Percentiles rank a stretch among this genome's conserved stretches.
Evolutionary conservation across 2,888 invertebrate species (phyloP).

Genomic region (Drosophila peninsularis): DNA sequence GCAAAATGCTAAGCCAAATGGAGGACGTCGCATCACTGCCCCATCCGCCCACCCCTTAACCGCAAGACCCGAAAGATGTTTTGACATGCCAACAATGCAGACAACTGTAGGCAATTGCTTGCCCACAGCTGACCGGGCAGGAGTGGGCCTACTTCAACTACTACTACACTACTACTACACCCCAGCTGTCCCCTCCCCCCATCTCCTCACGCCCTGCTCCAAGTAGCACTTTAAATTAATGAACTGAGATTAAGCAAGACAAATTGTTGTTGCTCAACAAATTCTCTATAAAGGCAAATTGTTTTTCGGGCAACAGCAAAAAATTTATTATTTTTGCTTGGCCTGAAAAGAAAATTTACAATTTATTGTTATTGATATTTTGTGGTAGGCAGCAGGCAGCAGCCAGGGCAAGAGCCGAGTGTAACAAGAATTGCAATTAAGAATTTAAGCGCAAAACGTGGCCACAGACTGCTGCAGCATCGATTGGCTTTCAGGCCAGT

Average conservation of each 20-base stretch:
- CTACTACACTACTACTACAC: too few relatives aligned
- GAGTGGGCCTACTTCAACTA: neutral
- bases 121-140: slow-evolving; percentile 20
- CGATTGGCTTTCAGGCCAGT: slow-evolving; percentile 29
- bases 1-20: slow-evolving; percentile 72
- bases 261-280: slow-evolving; percentile 66
- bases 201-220: slow-evolving; percentile 1
- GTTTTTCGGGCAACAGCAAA: slow-evolving; percentile 53
- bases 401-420: neutral
- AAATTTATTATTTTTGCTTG: slow-evolving; percentile 62
- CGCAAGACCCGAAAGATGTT: slow-evolving; percentile 57
- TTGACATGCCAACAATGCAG: slow-evolving; percentile 49
- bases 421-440: slow-evolving; percentile 58
- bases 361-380: slow-evolving; percentile 80
- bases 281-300: slow-evolving; percentile 65
- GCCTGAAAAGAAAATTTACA: slow-evolving; percentile 66
- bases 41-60: neutral
- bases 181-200: neutral
- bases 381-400: slow-evolving; percentile 16
- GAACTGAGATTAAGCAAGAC: slow-evolving; percentile 80
- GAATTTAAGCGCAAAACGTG: slow-evolving; percentile 64
- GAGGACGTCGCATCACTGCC: neutral
- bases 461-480: slow-evolving; percentile 44
- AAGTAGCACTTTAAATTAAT: slow-evolving; percentile 80
- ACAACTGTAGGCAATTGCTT: slow-evolving; percentile 18